These are phyloP conservation scores for Gryon sp. DNA, from an alignment of 1,140 invertebrate species.

Conservation along the genomic window DNA sequence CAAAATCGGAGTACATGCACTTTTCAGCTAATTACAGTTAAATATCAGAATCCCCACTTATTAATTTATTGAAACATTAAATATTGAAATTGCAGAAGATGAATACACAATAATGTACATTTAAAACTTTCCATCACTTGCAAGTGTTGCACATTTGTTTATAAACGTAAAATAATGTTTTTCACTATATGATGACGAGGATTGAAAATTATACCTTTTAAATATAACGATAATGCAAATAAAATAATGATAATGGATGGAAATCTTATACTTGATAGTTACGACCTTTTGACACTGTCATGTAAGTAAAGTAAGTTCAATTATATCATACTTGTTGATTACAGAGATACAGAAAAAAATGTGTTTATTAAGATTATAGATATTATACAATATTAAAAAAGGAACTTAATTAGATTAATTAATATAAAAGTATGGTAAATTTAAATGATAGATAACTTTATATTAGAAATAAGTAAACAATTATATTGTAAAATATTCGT, in stretches of 20 bases:
- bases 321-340: not conserved
- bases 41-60: constrained; percentile 9
- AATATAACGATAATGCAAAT: constrained; percentile 2
- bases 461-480: no score
- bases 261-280: constrained; percentile 46
- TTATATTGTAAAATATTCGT: no score
- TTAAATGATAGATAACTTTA: no score
- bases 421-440: no score
- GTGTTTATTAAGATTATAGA: no score
- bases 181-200: not conserved
- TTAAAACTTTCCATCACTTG: no score
- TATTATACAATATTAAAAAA: not conserved
- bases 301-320: constrained; percentile 1
- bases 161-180: not conserved
- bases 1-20: no score
- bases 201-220: not conserved
- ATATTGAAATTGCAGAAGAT: not conserved
- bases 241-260: constrained; percentile 25
- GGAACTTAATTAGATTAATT: not conserved
- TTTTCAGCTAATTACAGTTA: constrained; percentile 4
- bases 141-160: no score
- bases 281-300: constrained; percentile 31
- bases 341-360: no score
- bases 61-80: not conserved
- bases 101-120: no score